A percentile compares a stretch with the other conserved stretches of the same genome.
phyloP scores from a whole-genome alignment of 2,797 vertebrate genomes.

The Orientallactaga sibirica region DNA sequence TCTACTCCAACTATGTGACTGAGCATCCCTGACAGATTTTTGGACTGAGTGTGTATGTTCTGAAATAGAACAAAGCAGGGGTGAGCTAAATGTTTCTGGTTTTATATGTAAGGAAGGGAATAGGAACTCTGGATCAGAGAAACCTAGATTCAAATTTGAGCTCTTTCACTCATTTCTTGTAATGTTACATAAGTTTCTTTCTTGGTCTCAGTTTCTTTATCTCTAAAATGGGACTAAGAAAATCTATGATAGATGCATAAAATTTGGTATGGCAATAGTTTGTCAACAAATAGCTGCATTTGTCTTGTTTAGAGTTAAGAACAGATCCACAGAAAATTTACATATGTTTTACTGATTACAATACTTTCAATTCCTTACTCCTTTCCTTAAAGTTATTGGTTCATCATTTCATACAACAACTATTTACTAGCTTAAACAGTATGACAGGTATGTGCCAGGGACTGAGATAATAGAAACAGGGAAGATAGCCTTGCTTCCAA shows the following conservation, averaged over 20 bases:
- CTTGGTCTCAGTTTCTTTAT: background rate
- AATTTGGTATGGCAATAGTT: background rate
- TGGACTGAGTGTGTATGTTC: background rate
- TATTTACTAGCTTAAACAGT: background rate
- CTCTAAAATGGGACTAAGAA: conserved; percentile 18
- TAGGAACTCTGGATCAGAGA: conserved; percentile 47
- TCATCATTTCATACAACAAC: background rate
- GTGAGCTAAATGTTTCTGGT: background rate
- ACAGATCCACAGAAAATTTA: background rate
- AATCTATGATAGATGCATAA: background rate
- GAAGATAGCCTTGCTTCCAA: background rate
- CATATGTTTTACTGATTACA: conserved; percentile 8
- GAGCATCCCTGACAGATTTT: conserved; percentile 28
- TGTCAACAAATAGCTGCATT: background rate
- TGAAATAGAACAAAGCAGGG: conserved; percentile 67
- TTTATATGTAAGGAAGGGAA: background rate
- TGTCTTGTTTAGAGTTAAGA: background rate
- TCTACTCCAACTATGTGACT: conserved; percentile 62
- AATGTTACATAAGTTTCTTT: background rate
- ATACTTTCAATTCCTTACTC: background rate
- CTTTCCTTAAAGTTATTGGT: background rate
- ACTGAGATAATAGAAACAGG: background rate
- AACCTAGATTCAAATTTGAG: conserved; percentile 42
- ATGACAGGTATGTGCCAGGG: background rate
- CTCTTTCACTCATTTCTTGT: conserved; percentile 47